Evolutionary conservation across 2,797 vertebrate species (phyloP).

Genomic region (Molossus molossus): DNA sequence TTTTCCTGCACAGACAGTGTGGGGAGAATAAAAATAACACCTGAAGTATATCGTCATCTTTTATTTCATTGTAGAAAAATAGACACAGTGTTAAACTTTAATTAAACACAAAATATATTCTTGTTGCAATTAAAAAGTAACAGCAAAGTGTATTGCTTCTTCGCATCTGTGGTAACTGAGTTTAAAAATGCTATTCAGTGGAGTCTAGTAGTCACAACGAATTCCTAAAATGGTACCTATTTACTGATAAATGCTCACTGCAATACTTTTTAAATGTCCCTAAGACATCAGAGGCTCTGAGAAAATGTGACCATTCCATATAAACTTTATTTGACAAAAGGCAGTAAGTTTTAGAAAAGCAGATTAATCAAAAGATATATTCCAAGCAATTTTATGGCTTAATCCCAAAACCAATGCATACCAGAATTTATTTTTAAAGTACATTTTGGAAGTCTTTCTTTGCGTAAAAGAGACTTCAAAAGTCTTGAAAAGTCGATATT

Average conservation of each 20-base stretch:
- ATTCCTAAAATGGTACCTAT: conserved; percentile 28
- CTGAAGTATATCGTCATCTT: neutral
- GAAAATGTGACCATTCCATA: conserved; percentile 46
- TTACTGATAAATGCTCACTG: conserved; percentile 22
- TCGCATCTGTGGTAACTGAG: conserved; percentile 6
- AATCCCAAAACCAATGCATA: conserved; percentile 63
- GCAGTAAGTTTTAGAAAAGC: conserved; percentile 58
- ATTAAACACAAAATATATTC: neutral
- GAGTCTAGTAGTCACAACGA: conserved; percentile 14
- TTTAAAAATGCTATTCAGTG: conserved; percentile 49
- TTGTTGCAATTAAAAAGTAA: conserved; percentile 51
- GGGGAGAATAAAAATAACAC: conserved; percentile 40
- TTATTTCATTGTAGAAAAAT: neutral
- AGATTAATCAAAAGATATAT: conserved; percentile 66
- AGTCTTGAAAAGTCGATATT: conserved; percentile 50
- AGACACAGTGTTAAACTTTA: conserved; percentile 43
- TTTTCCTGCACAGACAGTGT: conserved; percentile 36
- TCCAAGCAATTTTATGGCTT: conserved; percentile 32
- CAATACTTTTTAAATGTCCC: conserved; percentile 18
- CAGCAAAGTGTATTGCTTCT: neutral
- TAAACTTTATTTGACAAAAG: conserved; percentile 59
- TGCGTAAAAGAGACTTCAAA: conserved; percentile 13
- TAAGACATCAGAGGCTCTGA: conserved; percentile 53
- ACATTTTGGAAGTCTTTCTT: conserved; percentile 39
- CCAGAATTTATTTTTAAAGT: conserved; percentile 46